Base-by-base conservation (phyloP, 2,797 vertebrate genomes). In the Gadopsis bispinosus region DNA sequence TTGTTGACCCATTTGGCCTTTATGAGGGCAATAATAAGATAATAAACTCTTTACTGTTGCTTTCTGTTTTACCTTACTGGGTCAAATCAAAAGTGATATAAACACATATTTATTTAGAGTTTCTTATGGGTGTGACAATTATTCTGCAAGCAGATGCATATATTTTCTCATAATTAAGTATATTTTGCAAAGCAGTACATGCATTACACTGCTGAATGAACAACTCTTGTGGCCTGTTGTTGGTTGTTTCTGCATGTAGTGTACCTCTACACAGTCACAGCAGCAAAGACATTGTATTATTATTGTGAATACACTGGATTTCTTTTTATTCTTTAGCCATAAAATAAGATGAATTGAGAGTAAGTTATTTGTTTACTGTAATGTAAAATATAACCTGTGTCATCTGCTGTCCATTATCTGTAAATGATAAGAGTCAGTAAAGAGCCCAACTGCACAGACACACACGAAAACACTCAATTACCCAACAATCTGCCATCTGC, bases 391-490 rank as follows among this genome's bases (percentile, higher is more conserved):
- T 53, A 61, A 59, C 13, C 11, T 7, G 13, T 26, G 11, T 33
- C 8, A 12, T 70, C 58, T 29, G n/a, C n/a, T 51, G 20, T 35
- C 26, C 31, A 47, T 26, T 39, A 31, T 67, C 26, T 69, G 13
- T 5, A 17, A 65, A 66, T 58, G 26, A 66, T 35, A 22, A 43
- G 35, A 43, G 29, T 3, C n/a, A 43, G 10, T 60, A 31, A 39
- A 75, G 45, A 39, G 31, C 50, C 47, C 26, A 51, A 45, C 33
- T 26, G 56, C 56, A 62, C 8, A n/a, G 9, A 75, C 54, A 75
- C 31, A 75, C 53, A 61, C 12, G 17, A 43, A 60, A 69, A 62
- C 47, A 55, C n/a, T 79, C 35, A 61, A 33, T 80, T 69, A 80
- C 20, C 48, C 53, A 43, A 54, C 73, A 71, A 71, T 62, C 69